Conservation (phyloP, 2,113 vertebrate species). For the Paradoxurus hermaphroditus region DNA sequence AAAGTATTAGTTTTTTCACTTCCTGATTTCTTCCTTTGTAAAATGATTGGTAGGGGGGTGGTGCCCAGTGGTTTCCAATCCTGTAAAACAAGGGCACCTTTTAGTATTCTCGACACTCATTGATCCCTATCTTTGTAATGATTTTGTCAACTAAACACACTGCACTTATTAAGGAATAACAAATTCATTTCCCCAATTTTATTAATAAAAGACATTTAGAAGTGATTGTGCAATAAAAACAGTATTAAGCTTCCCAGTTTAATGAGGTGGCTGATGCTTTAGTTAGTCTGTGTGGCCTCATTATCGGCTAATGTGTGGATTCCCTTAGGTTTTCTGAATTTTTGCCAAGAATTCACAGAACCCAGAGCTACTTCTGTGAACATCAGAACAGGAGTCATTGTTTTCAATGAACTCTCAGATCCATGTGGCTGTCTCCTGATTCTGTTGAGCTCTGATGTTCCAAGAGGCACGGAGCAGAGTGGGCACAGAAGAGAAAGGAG, state of each 20-base stretch:
- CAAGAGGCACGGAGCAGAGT: not conserved
- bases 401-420: not conserved
- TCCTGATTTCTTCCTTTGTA: not conserved
- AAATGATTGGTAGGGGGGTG: not conserved
- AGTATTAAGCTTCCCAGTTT: constrained; percentile 36
- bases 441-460: not conserved
- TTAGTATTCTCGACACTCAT: not conserved
- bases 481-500: not conserved
- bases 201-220: constrained; percentile 60
- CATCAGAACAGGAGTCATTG: not conserved
- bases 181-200: constrained; percentile 40
- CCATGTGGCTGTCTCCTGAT: not conserved
- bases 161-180: constrained; percentile 42
- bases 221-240: constrained; percentile 53
- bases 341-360: constrained; percentile 44
- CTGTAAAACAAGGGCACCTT: not conserved
- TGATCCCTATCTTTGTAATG: not conserved
- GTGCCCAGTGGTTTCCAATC: not conserved
- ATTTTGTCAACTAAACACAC: not conserved
- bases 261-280: constrained; percentile 46
- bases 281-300: constrained; percentile 25
- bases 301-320: not conserved
- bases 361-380: not conserved
- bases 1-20: not conserved
- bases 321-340: constrained; percentile 32